Base-by-base conservation (phyloP, 2,888 invertebrate species). In the Polyommatus icarus region DNA sequence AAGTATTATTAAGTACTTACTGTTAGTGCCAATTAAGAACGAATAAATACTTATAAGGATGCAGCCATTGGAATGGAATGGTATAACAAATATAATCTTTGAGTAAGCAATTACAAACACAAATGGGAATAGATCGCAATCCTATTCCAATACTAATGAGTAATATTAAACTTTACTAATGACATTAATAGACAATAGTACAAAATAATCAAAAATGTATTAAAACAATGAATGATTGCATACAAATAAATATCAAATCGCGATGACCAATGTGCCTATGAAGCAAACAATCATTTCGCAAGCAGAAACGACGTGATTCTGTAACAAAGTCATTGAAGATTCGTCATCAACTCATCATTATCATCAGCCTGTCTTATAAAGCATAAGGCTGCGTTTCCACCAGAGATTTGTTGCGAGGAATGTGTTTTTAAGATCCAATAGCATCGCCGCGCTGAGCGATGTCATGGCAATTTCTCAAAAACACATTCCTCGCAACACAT, bases 281-380 rank as follows among this genome's bases (percentile, higher is more conserved):
- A 67, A 67, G 67, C 67, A 67, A 67, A 32, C 61, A 24, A 24
- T 20, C 67, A 67, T 67, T 67, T 67, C 67, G 67, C 29, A 67
- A 67, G 29, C 67, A 67, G 29, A 12, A 29, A 29, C 54, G 54
- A 15, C 67, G 67, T 67, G 29, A 32, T 67, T 67, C 67, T 67
- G 29, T 32, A 67, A 32, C 67, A 67, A 67, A 67, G 67, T 67
- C 67, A 67, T 67, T 67, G 67, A 67, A 18, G 67, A 67, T 29
- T 32, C 15, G 67, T 67, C 67, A 67, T 67, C 67, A 32, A 29
- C 15, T 18, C 32, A 67, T 67, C 67, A 29, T 67, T 15, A 67
- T 67, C 6, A 32, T 67, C 29, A 67, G 29, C 67, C 29, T 29
- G 67, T 18, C 15, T 67, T 59, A 20, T 61, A n/a, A n/a, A n/a